Base-by-base conservation (phyloP, 2,888 invertebrate species). In the Idaea straminata region DNA sequence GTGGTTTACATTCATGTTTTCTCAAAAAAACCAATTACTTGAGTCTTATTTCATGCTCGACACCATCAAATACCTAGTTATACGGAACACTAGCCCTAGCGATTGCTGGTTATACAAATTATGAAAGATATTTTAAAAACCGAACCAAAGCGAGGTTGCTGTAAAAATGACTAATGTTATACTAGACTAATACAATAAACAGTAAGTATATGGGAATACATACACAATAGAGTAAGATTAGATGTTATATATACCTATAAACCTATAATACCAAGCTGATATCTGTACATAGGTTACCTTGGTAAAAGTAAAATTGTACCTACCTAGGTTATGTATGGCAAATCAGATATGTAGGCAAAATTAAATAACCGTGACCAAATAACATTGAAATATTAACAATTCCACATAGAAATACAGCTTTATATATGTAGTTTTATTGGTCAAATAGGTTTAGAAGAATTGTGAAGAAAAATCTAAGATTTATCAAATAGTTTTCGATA, bases 291-390 rank as follows among this genome's bases (percentile, higher is more conserved):
- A 79, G 59, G 62, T 58, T 63, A 64, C 61, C 25, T 69, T 47
- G 47, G 47, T 47, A 5, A 47, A 62, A 35, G 36, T 15, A 47
- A 47, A 47, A 47, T 3, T 7, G 13, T 47, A 47, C 47, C 47
- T 47, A 47, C 47, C 47, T 47, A 47, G 47, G 64, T 69, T 69
- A 75, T 68, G 66, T 76, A 71, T 69, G 69, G 35, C 70, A 65
- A 79, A 77, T 77, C 72, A 72, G 69, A 72, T 72, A 77, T 74
- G 76, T 74, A 72, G 69, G 25, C 25, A 25, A 25, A 25, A 25
- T 25, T 25, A 64, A 71, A 74, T 74, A 72, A 71, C 65, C 66
- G 62, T 59, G 67, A 74, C 74, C 72, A 76, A 74, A 77, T 77
- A 77, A 79, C 71, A 76, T 74, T 74, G 68, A 67, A 60, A 35